Evolutionary conservation across 2,888 invertebrate species (phyloP).

Genomic region (Morinoia aosen): DNA sequence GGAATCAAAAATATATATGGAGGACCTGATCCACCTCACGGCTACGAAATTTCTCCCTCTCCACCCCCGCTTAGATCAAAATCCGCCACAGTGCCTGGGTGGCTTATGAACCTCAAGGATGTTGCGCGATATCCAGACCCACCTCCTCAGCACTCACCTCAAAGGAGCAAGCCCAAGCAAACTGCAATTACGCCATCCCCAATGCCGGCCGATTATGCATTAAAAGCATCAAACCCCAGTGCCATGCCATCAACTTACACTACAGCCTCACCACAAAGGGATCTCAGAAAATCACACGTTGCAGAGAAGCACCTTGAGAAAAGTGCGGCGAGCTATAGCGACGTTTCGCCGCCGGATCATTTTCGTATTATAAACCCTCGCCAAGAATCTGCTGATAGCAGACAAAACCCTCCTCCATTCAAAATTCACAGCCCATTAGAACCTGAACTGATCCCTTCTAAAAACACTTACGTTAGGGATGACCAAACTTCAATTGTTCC

Average conservation of each 20-base stretch:
- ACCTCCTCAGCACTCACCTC: slow-evolving; percentile 53
- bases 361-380: slow-evolving; percentile 34
- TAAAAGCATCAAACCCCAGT: neutral
- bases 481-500: neutral
- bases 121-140: slow-evolving; percentile 13
- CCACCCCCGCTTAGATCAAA: neutral
- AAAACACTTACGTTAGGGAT: neutral
- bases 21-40: neutral
- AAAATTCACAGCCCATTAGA: neutral
- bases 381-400: neutral
- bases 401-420: neutral
- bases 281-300: neutral
- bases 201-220: slow-evolving; percentile 55
- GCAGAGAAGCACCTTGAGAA: neutral
- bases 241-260: neutral
- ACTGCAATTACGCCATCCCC: neutral
- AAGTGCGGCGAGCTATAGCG: neutral
- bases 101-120: slow-evolving; percentile 21
- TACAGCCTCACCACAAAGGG: neutral
- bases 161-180: slow-evolving; percentile 42
- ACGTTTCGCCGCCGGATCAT: slow-evolving; percentile 3
- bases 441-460: neutral
- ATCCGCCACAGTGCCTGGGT: slow-evolving; percentile 12
- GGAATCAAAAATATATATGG: neutral
- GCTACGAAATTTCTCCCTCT: neutral